Base-by-base conservation (phyloP, 2,888 invertebrate species). In the Chloromyia formosa region DNA sequence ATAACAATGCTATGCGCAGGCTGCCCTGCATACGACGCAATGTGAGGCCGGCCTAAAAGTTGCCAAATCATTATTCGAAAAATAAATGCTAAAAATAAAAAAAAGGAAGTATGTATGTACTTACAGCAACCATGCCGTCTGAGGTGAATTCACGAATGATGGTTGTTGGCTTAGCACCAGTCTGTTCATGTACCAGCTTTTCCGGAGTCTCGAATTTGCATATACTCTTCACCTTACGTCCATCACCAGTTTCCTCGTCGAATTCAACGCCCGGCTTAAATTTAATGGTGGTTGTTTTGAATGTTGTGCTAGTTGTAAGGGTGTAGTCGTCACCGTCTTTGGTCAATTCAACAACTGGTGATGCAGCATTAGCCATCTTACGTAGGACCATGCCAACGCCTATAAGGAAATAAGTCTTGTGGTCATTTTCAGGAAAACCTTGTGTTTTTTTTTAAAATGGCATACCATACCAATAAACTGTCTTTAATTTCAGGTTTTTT, bases 201-300 rank as follows among this genome's bases (percentile, higher is more conserved):
- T 91, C 92, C n/a, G 76, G 76, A 75, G 93, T 95, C 4, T 96
- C 94, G 80, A 93, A 86, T 7, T 90, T 93, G 84, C 84, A 81
- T 74, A 84, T 74, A 77, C 84, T 82, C 80, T 86, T 89, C 74
- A 95, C 95, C 86, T 93, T 93, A 77, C 95, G 90, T 27, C 96
- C 96, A 84, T 97, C 96, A 78, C 94, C 90, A 16, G 96, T 95
- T 80, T 94, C 94, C 85, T 96, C 95, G 40, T 95, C 94, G 85
- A 96, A 95, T 84, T 96, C 94, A 79, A 93, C 92, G 2, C 93
- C 93, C 35, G 93, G 89, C 83, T 92, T 92, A 88, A 97, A 97
- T 84, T 90, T 92, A 81, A 94, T 90, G 80, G 91, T 89, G 1
- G 92, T 90, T 82, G 91, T 95, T 87, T 96, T 97, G 88, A 97